These are phyloP conservation scores for Cnemophilus loriae DNA, from an alignment of 2,113 vertebrate genomes.

Conservation along the genomic window DNA sequence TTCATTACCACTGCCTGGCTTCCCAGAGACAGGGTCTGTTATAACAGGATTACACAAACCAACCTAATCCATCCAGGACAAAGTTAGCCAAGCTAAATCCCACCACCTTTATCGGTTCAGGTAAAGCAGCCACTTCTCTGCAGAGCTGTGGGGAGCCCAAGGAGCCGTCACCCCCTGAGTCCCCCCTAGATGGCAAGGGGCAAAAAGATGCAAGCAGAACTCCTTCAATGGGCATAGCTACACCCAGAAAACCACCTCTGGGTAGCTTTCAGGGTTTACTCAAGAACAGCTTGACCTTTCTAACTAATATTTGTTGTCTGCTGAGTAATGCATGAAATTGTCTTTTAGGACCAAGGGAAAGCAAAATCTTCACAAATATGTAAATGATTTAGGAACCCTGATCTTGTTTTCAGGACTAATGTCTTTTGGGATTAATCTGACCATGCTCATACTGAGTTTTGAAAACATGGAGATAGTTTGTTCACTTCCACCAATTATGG, in stretches of 20 bases:
- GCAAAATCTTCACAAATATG: not conserved
- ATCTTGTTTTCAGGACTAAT: not conserved
- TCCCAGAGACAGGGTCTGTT: not conserved
- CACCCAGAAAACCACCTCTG: not conserved
- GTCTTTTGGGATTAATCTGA: not conserved
- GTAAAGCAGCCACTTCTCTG: not conserved
- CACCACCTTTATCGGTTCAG: not conserved
- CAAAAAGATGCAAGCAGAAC: not conserved
- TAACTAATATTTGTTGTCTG: not conserved
- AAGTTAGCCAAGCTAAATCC: not conserved
- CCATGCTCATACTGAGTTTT: not conserved
- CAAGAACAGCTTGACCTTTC: not conserved
- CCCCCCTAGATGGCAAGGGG: not conserved
- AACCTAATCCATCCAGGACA: not conserved
- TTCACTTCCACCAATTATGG: not conserved
- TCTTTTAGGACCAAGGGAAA: not conserved
- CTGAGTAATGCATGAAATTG: not conserved
- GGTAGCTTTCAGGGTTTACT: not conserved
- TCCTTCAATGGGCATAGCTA: not conserved
- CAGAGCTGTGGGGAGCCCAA: fast-evolving
- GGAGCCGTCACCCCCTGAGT: fast-evolving
- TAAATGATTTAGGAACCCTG: not conserved
- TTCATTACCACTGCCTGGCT: not conserved
- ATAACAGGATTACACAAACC: not conserved
- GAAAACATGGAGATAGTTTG: not conserved